Conservation (phyloP, 2,797 vertebrate species). For the Falco concolor region DNA sequence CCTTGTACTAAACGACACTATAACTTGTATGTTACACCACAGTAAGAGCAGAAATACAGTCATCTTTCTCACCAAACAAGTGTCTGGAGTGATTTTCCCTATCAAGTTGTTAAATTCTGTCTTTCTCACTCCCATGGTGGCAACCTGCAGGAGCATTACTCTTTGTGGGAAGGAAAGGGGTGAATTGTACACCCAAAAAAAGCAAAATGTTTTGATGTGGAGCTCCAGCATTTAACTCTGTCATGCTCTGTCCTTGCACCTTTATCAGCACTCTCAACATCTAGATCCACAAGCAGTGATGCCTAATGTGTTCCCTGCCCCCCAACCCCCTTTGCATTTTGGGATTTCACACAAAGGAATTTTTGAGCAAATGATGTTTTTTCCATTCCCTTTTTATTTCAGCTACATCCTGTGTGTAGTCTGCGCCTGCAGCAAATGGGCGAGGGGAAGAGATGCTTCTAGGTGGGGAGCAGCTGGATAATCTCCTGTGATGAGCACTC, state of each 20-base stretch:
- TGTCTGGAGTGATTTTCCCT: neutral
- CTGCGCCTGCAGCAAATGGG: too few relatives aligned
- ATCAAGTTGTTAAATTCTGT: accelerated
- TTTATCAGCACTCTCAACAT: neutral
- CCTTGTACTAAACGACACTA: neutral
- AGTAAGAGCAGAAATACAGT: neutral
- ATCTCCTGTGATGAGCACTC: neutral
- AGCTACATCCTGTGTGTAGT: accelerated
- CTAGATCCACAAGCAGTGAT: neutral
- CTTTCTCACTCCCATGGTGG: neutral
- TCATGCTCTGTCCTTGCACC: neutral
- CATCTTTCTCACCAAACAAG: neutral
- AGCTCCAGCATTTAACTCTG: neutral
- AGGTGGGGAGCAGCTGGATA: neutral
- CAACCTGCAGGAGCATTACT: neutral
- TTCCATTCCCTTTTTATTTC: neutral
- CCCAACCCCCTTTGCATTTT: neutral
- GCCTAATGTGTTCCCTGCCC: too few relatives aligned
- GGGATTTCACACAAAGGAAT: neutral
- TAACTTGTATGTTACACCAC: neutral
- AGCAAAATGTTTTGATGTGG: too few relatives aligned
- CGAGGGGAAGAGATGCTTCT: neutral
- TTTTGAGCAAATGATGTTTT: neutral
- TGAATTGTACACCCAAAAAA: neutral
- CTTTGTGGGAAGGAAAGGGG: too few relatives aligned